These are phyloP conservation scores for Jaculus jaculus DNA, from an alignment of 2,113 vertebrate genomes.

Conservation along the genomic window DNA sequence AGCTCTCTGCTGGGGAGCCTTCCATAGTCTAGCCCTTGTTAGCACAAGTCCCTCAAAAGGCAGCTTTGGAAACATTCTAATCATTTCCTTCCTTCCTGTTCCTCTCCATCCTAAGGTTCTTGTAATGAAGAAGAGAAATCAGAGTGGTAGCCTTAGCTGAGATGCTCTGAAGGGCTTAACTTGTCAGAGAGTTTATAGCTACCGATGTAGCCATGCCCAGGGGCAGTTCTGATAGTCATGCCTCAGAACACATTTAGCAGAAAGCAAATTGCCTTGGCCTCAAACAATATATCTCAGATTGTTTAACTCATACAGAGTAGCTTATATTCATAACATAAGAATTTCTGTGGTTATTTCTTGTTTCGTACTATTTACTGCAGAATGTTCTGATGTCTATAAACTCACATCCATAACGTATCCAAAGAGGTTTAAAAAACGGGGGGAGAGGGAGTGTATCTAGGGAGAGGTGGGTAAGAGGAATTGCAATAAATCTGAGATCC, in stretches of 20 bases:
- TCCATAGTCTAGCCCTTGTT: not conserved
- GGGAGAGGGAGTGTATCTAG: not conserved
- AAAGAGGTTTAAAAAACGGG: conserved; percentile 55
- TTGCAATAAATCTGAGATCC: conserved; percentile 74
- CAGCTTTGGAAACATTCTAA: not conserved
- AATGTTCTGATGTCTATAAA: not conserved
- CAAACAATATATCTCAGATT: not conserved
- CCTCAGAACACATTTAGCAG: not conserved
- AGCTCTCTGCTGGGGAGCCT: not conserved
- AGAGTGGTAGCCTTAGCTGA: not conserved
- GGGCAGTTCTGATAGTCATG: not conserved
- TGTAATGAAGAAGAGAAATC: not conserved
- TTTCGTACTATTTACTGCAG: not conserved
- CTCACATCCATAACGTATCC: not conserved
- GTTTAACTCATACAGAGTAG: not conserved
- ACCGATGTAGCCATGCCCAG: not conserved
- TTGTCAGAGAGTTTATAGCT: not conserved
- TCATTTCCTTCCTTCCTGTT: not conserved
- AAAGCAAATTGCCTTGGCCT: not conserved
- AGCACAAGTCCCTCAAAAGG: not conserved
- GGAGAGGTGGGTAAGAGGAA: conserved; percentile 66
- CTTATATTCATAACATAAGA: not conserved
- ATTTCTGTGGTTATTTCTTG: not conserved
- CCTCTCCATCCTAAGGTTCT: not conserved
- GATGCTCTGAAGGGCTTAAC: not conserved